Base-by-base conservation (phyloP, 2,797 vertebrate species). In the Tamandua tetradactyla region DNA sequence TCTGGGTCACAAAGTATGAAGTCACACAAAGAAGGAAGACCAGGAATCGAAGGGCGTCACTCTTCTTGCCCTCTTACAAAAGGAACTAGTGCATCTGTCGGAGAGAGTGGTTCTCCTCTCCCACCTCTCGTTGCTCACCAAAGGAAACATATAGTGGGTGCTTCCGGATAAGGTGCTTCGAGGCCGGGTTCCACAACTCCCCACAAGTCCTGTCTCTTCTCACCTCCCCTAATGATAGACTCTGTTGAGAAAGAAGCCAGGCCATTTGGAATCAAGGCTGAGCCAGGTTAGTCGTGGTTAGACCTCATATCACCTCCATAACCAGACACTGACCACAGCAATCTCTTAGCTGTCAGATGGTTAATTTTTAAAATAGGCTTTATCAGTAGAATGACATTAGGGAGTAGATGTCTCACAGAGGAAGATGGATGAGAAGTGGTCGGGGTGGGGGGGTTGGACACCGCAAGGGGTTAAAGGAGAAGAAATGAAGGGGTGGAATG, bases 51-150 rank as follows among this genome's bases (percentile, higher is more conserved):
- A 92, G 52, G 69, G 6, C 40, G 27, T 66, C 82, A 47, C 52
- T 61, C 37, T 66, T 62, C 69, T 87, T 25, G 32, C 11, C 61
- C 14, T 81, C 61, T 72, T 18, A 44, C 32, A 68, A 79, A 74
- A 35, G 11, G 20, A 55, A 7, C 4, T 4, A 20, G n/a, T 9
- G 3, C 30, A 14, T 35, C 32, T 27, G 2, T 3, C 0, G 32
- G 32, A 87, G 61, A 25, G 7, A 25, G 6, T 7, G 12, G 47
- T 15, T n/a, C 9, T 49, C 32, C 22, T 44, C 13, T 82, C 25
- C n/a, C 66, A 18, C 1, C 11, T 55, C 20, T 6, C 22, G 12
- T 61, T 14, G 30, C n/a, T 35, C 10, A 4, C 22, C 5, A 57
- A 57, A 57, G 23, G 1, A 12, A 5, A 13, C 10, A 0, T 15